Percentiles rank a stretch among this genome's conserved stretches.
phyloP scores from a whole-genome alignment of 1,140 invertebrate genomes.

The Grapholita molesta region DNA sequence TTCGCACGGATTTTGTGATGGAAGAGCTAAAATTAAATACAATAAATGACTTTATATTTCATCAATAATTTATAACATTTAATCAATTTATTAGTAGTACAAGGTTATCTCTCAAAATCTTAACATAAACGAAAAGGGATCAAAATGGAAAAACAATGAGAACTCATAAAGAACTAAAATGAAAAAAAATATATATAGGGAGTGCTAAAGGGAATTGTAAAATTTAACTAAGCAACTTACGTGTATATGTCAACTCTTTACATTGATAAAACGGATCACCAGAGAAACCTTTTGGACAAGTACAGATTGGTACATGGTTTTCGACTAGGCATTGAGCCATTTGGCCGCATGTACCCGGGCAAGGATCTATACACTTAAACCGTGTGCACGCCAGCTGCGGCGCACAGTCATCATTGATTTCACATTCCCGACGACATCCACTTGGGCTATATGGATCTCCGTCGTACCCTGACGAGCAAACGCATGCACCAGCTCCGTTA shows the following conservation, averaged over 20 bases:
- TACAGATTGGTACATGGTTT: slow-evolving; percentile 87
- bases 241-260: slow-evolving; percentile 77
- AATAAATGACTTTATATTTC: slow-evolving; percentile 17
- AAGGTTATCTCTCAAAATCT: too few relatives aligned
- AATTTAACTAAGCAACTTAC: slow-evolving; percentile 59
- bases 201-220: too few relatives aligned
- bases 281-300: slow-evolving; percentile 84
- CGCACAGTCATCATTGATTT: slow-evolving; percentile 86
- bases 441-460: slow-evolving; percentile 83
- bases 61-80: neutral
- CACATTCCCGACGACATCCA: slow-evolving; percentile 88
- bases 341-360: slow-evolving; percentile 85
- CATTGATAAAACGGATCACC: slow-evolving; percentile 91
- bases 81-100: too few relatives aligned
- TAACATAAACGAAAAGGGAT: too few relatives aligned
- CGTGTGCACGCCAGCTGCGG: slow-evolving; percentile 84
- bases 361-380: slow-evolving; percentile 88
- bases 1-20: slow-evolving; percentile 83
- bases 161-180: too few relatives aligned
- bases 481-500: slow-evolving; percentile 83
- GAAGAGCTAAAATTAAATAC: slow-evolving; percentile 77
- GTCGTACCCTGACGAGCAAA: slow-evolving; percentile 83
- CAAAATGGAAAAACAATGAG: too few relatives aligned
- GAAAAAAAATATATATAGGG: too few relatives aligned
- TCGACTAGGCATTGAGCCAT: slow-evolving; percentile 86